Base-by-base conservation (phyloP, 64 coral and sea anemone genomes). In the Montipora cactus region DNA sequence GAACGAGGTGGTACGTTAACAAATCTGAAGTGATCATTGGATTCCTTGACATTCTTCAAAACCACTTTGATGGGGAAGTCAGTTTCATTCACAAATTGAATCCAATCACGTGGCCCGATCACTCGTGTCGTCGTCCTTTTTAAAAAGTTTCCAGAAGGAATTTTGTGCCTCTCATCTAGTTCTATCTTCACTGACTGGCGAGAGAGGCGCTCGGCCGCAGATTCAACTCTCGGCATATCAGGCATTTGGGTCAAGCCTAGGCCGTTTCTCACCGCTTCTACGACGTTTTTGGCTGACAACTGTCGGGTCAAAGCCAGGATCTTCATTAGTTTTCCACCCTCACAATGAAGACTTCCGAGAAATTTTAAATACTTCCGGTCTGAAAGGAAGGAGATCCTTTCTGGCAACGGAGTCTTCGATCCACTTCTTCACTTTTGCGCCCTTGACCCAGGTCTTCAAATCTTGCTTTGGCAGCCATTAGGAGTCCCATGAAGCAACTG, bases 261-360 rank as follows among this genome's bases (percentile, higher is more conserved):
- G 72, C 79, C 59, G 0, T 25, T 2, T 58, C 59, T 67, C 0
- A 84, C 67, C 5, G 16, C 15, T 84, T 64, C 68, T 12, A 92
- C 90, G 23, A 92, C 4, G 12, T 8, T n/a, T n/a, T 75, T 83
- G n/a, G 0, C 71, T 0, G 14, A 0, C 1, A 84, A 1, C 4
- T 50, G 74, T 28, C 80, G 77, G 7, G 16, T 55, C 75, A 85
- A 83, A 67, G 13, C 80, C 1, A 92, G 5, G 16, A 92, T 92
- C 69, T 92, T 92, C 13, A 53, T 77, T 15, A 92, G 51, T 76
- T 92, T 92, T n/a, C 90, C 90, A 7, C 81, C 81, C 1, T 55
- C 80, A 49, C 66, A 71, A 0, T 19, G 67, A 75, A 92, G 66
- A 0, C 80, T 52, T 71, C 90, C 80, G n/a, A 84, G 55, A 62